Evolutionary conservation across 2,113 vertebrate genomes (phyloP), one percentile per base, ranked within the genome.

Genomic region (Erpornis zantholeuca): DNA sequence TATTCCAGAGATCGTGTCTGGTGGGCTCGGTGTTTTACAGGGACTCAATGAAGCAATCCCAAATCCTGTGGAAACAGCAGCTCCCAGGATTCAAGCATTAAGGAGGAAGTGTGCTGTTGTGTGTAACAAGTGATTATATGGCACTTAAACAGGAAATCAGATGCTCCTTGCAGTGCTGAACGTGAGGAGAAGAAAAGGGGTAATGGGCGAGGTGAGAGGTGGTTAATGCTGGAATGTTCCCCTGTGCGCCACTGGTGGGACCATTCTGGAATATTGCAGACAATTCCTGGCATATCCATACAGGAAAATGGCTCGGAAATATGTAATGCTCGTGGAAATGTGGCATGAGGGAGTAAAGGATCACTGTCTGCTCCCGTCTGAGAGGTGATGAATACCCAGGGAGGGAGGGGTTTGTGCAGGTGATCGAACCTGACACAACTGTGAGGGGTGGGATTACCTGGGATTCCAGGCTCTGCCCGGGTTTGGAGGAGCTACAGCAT

Each of bases 311-410:
- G 71, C 95, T 82, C n/a, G 47, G 93, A 63, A 92, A 94, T 87
- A 15, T 61, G 70, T 35, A 84, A 84, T 8, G 40, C 93, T 84
- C 4, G 3, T 10, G n/a, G 77, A 47, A 96, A 89, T 94, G 94
- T 71, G 90, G 93, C 92, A 71, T 56, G 69, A 78, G 95, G 93
- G 90, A 92, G 73, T n/a, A 71, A 92, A 95, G 92, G 90, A 84
- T 91, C 72, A 45, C 92, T 94, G 93, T 79, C 95, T 92, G 86
- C 93, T 50, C 36, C 88, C 24, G 33, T 4, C 89, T 94, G 93
- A 71, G 71, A 11, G 81, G 11, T 71, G 92, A 86, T 27, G 83
- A 36, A 91, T 29, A 25, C 61, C 35, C 7, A 13, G 84, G 22
- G 7, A 95, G 87, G 22, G 66, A 64, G 56, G 6, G 19, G 12